Evolutionary conservation across 2,797 vertebrate species (phyloP), one percentile per base, ranked within the genome.

Genomic region (Rousettus madagascariensis): DNA sequence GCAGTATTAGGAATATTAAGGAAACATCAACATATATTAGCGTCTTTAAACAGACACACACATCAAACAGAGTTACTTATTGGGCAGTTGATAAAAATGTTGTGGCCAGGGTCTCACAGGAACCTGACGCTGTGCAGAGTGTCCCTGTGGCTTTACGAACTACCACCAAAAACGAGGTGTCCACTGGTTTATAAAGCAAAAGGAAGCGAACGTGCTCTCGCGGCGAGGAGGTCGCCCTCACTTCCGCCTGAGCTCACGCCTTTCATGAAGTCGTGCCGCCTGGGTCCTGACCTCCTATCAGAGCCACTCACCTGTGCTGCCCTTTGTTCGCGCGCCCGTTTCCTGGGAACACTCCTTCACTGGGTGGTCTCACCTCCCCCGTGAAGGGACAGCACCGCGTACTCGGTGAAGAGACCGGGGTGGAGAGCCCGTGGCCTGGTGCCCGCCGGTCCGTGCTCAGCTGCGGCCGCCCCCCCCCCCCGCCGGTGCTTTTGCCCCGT

Each of bases 401-500:
- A 11, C 77, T 65, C 16, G 5, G 8, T 6, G 28, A 20, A 7
- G 46, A 92, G 49, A 11, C 28, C 9, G 6, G 7, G 1, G 5
- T 2, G 51, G 10, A 66, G 10, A 55, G 3, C 36, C 5, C 49
- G 71, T 16, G 24, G 72, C 57, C 57, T 0, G 1, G 53, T 2
- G 55, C 78, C 38, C 16, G 22, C 5, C 7, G 41, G 0, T 17
- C 6, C 0, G 66, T 36, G 71, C 30, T 51, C 59, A 2, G 19
- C 1, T 2, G 41, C 41, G 38, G 38, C 38, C n/a, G n/a, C n/a
- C n/a, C n/a, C n/a, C n/a, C n/a, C n/a, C 1, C n/a, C 17, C 4
- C 16, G 1, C 6, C 6, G 12, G 30, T n/a, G 6, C 20, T 4
- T 20, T 28, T 13, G 1, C 2, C 43, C 30, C 16, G 2, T 26